Base-by-base conservation (phyloP, 2,888 invertebrate genomes). In the Shargacucullia verbasci region DNA sequence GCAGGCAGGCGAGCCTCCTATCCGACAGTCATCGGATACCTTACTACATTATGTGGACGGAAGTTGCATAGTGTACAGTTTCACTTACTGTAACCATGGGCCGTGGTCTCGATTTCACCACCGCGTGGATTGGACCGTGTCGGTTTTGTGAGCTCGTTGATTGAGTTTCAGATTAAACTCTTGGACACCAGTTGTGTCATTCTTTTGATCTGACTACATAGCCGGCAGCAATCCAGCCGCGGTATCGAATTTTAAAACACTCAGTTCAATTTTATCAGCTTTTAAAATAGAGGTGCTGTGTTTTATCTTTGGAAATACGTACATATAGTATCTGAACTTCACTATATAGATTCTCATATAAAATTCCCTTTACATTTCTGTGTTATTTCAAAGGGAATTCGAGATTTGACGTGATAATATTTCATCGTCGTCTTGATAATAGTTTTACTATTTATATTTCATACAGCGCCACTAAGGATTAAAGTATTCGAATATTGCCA, bases 61-160 rank as follows among this genome's bases (percentile, higher is more conserved):
- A 91, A 91, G 92, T 91, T 85, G 84, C 87, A 84, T 82, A 88
- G 91, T 88, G 88, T 92, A 86, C 85, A 90, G 91, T 92, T 92
- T 90, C 92, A 87, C 87, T 89, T 83, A 84, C 87, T 82, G 84
- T 84, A 84, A 83, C 85, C 82, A 79, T 83, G 80, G 79, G 78
- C 80, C 79, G 85, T 74, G 81, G 90, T 86, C 85, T 91, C 87
- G 80, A 86, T 91, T 90, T 88, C 91, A 89, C 81, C 80, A 64
- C 69, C 59, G 74, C 45, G 76, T 83, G 83, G 84, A 85, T 84
- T 84, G 82, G 85, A 85, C 81, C 82, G 84, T 86, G 85, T 84
- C 89, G 84, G 84, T 83, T 85, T 84, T 84, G 87, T 87, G 81
- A 88, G 85, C 83, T 73, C 83, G 81, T 79, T 89, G 89, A 91